Percentiles rank a stretch among this genome's conserved stretches.
Conservation (phyloP, 2,888 invertebrate species). For the Apamea sordens region DNA sequence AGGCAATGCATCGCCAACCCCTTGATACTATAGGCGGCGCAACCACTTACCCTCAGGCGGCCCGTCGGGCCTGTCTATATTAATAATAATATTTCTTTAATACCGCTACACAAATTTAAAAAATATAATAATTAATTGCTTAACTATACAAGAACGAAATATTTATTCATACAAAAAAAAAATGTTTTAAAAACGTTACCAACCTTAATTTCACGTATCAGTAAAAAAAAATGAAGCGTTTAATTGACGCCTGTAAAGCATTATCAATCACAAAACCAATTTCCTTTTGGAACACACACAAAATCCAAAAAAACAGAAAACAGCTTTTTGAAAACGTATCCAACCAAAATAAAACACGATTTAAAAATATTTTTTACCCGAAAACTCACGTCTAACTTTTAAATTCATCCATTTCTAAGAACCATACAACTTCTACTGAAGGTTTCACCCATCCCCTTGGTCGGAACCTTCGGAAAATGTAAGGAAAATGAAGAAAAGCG, state of each 20-base stretch:
- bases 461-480: conserved; percentile 72
- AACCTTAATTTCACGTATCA: background rate
- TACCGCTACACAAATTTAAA: background rate
- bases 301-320: background rate
- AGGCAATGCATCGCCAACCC: background rate
- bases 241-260: background rate
- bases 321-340: background rate
- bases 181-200: background rate
- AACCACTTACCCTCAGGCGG: background rate
- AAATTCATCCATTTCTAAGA: conserved; percentile 13
- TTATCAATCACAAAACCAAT: background rate
- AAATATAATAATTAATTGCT: background rate
- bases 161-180: background rate
- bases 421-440: conserved; percentile 8
- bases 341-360: background rate
- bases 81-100: background rate
- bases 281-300: background rate
- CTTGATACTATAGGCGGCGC: too few relatives aligned
- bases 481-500: conserved; percentile 78
- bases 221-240: background rate
- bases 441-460: background rate
- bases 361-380: background rate
- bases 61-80: background rate
- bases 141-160: background rate
- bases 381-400: background rate